These are phyloP conservation scores for Aphodius sticticus DNA, from an alignment of 2,888 invertebrate genomes.

Conservation along the genomic window DNA sequence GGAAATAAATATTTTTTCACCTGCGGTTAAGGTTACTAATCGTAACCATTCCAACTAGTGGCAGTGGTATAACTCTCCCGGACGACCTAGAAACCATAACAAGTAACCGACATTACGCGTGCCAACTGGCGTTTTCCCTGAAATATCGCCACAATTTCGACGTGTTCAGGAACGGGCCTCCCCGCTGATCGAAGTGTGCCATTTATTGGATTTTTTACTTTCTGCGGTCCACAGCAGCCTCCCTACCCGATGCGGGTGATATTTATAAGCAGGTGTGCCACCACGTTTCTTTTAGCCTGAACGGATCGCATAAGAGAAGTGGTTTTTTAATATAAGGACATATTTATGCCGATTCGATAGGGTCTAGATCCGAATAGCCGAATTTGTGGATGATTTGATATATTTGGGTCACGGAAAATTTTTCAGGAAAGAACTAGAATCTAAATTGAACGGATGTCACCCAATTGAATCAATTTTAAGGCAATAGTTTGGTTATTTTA, in stretches of 20 bases:
- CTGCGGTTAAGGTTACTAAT: background rate
- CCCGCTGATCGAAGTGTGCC: background rate
- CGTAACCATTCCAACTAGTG: background rate
- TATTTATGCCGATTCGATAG: background rate
- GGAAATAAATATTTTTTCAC: background rate
- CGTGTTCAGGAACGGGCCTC: background rate
- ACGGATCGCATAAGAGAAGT: background rate
- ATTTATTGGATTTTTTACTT: slow-evolving; percentile 4
- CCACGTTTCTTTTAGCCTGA: background rate
- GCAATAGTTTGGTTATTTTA: no score
- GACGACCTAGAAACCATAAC: background rate
- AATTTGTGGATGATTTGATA: background rate
- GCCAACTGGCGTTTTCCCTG: background rate
- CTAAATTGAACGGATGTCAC: no score
- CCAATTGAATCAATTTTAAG: no score
- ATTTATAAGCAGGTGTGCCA: background rate
- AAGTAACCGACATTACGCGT: background rate
- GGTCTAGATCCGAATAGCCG: background rate
- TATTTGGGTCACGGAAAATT: background rate
- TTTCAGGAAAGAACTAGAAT: no score
- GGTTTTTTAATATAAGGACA: background rate
- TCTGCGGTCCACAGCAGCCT: background rate
- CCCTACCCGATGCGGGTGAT: background rate
- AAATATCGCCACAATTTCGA: background rate
- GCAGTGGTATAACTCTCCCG: background rate